Evolutionary conservation across 2,888 invertebrate genomes (phyloP).

Genomic region (Vesta saturnalis): DNA sequence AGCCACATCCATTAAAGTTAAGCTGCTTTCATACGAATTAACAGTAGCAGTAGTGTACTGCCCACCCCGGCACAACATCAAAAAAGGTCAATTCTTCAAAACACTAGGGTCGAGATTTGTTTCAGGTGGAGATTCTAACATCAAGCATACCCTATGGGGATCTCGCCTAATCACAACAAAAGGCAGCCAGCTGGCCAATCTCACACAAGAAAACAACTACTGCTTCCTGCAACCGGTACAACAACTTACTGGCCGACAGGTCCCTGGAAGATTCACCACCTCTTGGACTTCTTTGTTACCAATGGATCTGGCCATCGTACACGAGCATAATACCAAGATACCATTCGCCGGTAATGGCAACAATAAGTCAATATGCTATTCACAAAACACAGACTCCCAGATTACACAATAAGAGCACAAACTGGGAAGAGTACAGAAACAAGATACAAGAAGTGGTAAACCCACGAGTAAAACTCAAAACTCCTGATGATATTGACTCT

Average conservation of each 20-base stretch:
- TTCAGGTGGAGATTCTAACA: conserved; percentile 43
- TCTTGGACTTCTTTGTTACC: conserved; percentile 10
- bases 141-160: conserved; percentile 34
- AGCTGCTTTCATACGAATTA: conserved; percentile 7
- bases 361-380: conserved; percentile 3
- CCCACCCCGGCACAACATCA: conserved; percentile 43
- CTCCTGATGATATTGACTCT: not conserved
- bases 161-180: conserved; percentile 6
- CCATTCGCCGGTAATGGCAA: not conserved
- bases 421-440: not conserved
- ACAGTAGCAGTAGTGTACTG: conserved; percentile 36
- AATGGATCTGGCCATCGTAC: not conserved
- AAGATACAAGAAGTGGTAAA: not conserved
- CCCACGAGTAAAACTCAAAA: not conserved
- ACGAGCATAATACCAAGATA: conserved; percentile 2
- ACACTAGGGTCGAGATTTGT: conserved; percentile 40
- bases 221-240: not conserved
- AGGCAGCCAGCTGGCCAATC: not conserved
- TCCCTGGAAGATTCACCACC: not conserved
- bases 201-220: conserved; percentile 7
- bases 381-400: not conserved
- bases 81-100: conserved; percentile 31
- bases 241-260: conserved; percentile 12
- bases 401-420: not conserved
- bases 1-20: conserved; percentile 24